Evolutionary conservation across 1,140 invertebrate genomes (phyloP), one percentile per base, ranked within the genome.

Genomic region (Danaus melanippus): DNA sequence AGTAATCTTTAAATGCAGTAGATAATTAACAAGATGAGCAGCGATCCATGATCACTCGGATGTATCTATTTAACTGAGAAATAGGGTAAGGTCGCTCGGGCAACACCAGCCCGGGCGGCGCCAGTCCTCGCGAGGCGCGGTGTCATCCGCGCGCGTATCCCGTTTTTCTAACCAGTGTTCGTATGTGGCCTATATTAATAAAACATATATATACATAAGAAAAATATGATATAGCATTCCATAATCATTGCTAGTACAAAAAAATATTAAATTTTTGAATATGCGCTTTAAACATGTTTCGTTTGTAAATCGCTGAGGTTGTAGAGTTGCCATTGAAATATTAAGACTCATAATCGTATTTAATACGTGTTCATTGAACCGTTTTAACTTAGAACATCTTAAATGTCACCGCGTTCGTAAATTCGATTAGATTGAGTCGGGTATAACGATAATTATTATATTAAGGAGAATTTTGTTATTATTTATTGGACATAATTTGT

Each of bases 51-150:
- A 69, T 71, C 67, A 64, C 54, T 69, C 62, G 67, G 64, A 41
- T 66, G 64, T 51, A 44, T 62, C 51, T 56, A 62, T 21, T 49
- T 44, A 58, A 46, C 56, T 53, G 56, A 21, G 21, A 57, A 45
- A 40, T 53, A 46, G 50, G 51, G 50, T 53, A 58, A 58, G 46
- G 32, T 44, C 32, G 42, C 10, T 9, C 32, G 46, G 53, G 76
- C 68, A 81, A 76, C 70, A 74, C 68, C 17, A 53, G 62, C 75
- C 76, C 79, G 79, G 79, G 76, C 75, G 71, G 71, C 74, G 79
- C 71, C 79, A 85, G 82, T 85, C 67, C 77, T 74, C 79, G 79
- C 82, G 77, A 80, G 70, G 62, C 71, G 73, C 71, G 72, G 74
- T 68, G 67, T 69, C 64, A 69, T 66, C 63, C 79, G 79, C 73